Conservation (phyloP, 2,888 invertebrate genomes). For the Pasiphila rectangulata region DNA sequence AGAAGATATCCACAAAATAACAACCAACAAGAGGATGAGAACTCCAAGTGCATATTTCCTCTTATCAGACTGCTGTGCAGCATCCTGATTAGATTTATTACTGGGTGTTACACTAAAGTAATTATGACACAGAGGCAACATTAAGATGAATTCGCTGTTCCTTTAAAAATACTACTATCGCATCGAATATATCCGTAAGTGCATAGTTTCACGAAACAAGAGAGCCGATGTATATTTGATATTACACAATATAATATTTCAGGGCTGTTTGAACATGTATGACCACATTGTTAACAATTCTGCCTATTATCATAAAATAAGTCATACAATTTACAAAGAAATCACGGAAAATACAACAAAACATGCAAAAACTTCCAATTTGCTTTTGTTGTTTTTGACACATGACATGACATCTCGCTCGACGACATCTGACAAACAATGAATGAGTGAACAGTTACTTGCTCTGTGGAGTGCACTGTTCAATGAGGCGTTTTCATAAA, state of each 20-base stretch:
- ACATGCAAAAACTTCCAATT: neutral
- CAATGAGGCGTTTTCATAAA: no score
- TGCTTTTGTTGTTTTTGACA: neutral
- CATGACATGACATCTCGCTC: neutral
- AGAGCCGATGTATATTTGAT: neutral
- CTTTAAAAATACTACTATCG: constrained; percentile 28
- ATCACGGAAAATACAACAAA: neutral
- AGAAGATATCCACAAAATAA: constrained; percentile 97
- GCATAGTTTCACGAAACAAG: constrained; percentile 33
- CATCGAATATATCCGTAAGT: constrained; percentile 30
- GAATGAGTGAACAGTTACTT: no score
- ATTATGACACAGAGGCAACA: constrained; percentile 78
- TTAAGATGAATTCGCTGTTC: constrained; percentile 49
- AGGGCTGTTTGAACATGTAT: neutral
- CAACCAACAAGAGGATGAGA: constrained; percentile 92
- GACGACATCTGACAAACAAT: neutral
- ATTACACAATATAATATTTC: neutral
- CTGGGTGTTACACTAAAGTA: constrained; percentile 66
- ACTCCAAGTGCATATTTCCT: constrained; percentile 88
- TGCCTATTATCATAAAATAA: neutral
- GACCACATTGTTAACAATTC: neutral
- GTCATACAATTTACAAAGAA: neutral
- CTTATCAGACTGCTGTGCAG: constrained; percentile 57
- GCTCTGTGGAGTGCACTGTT: no score
- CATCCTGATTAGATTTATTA: constrained; percentile 68